Base-by-base conservation (phyloP, 2,888 invertebrate species). In the Agrotis exclamationis region DNA sequence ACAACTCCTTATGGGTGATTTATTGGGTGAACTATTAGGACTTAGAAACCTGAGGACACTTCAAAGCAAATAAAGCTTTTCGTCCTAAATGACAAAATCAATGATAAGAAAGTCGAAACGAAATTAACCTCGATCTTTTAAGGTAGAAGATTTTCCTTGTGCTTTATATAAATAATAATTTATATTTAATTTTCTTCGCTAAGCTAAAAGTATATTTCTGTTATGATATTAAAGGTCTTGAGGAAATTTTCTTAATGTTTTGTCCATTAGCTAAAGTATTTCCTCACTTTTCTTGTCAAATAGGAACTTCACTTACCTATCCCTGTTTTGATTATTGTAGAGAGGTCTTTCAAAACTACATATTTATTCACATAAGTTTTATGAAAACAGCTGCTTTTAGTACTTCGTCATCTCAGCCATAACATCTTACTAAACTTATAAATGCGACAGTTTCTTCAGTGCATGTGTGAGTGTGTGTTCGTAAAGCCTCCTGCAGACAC, bases 51-150 rank as follows among this genome's bases (percentile, higher is more conserved):
- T 50, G 33, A 39, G 20, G 45, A 71, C 28, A 56, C 70, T 50
- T 13, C 28, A 28, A 28, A n/a, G 13, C 28, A 56, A 74, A 60
- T 56, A 71, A 20, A 48, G 22, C 20, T 68, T 20, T 56, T 57
- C 13, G 2, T 18, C 1, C 45, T 11, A 60, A 74, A 76, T 24
- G 7, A 54, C 53, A 70, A 54, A 45, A 48, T 74, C 59, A 56
- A 70, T 70, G 71, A 33, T 70, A 45, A 45, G 48, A 48, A 48
- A 48, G 33, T 24, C 14, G 14, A 14, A 56, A 70, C 13, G 18
- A 77, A 76, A 70, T 77, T 33, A 50, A 45, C 48, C 45, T 50
- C 50, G 58, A 59, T 51, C 33, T 59, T 20, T 3, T 14, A 24
- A 70, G 18, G 20, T 48, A 45, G 44, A 58, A 58, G 14, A 58